These are phyloP conservation scores for Otocyon megalotis DNA, from an alignment of 2,113 vertebrate genomes.

Conservation along the genomic window DNA sequence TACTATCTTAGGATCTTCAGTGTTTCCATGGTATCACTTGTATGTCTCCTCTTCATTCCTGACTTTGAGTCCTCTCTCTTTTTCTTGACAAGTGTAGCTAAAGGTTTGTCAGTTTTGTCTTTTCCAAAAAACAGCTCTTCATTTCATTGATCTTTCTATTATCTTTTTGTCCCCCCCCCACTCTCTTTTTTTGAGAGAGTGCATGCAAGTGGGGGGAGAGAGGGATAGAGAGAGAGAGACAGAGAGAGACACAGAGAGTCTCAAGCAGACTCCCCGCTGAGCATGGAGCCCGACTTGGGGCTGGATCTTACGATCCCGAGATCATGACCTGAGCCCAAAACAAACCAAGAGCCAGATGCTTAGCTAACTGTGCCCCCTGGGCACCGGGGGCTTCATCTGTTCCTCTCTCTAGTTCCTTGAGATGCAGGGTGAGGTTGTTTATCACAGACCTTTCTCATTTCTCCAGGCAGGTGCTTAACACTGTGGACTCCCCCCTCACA, in stretches of 20 bases:
- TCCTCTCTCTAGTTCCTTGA: background rate
- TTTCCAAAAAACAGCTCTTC: background rate
- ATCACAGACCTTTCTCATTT: background rate
- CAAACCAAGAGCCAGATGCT: background rate
- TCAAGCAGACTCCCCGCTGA: background rate
- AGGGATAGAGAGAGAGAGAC: background rate
- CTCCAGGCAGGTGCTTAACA: rapidly evolving
- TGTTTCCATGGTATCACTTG: too few species aligned
- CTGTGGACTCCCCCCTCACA: background rate
- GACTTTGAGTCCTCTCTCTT: background rate
- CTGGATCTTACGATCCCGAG: background rate
- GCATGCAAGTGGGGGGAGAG: too few species aligned
- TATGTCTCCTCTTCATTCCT: background rate
- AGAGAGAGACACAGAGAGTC: background rate
- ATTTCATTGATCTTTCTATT: background rate
- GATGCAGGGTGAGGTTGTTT: too few species aligned
- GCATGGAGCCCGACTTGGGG: background rate
- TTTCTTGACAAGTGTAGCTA: background rate
- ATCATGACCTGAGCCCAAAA: background rate
- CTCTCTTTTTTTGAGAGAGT: background rate
- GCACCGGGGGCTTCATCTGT: background rate
- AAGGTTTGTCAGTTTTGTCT: background rate
- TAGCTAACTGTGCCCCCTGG: background rate
- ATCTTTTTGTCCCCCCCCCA: background rate
- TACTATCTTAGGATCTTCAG: rapidly evolving